phyloP scores from a whole-genome alignment of 2,113 vertebrate species.

The Alosa alosa region DNA sequence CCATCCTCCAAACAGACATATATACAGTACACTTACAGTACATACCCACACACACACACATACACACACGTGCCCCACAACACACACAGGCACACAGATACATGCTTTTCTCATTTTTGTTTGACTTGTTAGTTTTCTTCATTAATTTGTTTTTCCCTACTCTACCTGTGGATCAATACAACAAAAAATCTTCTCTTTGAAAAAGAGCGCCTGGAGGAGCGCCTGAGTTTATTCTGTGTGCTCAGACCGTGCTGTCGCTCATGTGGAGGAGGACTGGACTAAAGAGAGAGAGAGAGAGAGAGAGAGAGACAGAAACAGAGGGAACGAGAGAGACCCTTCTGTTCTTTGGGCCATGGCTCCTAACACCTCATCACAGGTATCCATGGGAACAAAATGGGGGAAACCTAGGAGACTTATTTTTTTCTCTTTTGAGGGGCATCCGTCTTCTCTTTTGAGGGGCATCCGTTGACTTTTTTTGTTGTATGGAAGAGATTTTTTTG shows the following conservation, averaged over 20 bases:
- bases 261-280: slow-evolving; percentile 33
- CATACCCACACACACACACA: not conserved
- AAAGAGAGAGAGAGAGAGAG: slow-evolving; percentile 22
- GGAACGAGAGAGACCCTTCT: not conserved
- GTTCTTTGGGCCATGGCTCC: not conserved
- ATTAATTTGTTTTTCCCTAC: slow-evolving; percentile 53
- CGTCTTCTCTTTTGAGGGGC: slow-evolving; percentile 29
- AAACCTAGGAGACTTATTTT: not conserved
- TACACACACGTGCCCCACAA: slow-evolving; percentile 47
- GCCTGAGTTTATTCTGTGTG: slow-evolving; percentile 50
- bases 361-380: not conserved
- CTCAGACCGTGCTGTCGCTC: slow-evolving; percentile 54
- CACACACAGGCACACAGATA: slow-evolving; percentile 24
- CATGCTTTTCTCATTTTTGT: not conserved
- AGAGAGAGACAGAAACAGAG: not conserved
- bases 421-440: slow-evolving; percentile 25
- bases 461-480: slow-evolving; percentile 32
- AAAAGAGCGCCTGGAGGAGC: slow-evolving; percentile 53
- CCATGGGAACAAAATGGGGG: not conserved
- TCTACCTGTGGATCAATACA: slow-evolving; percentile 67
- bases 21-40: not conserved
- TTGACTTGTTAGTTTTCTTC: slow-evolving; percentile 50
- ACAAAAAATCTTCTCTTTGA: slow-evolving; percentile 49
- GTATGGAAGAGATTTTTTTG: slow-evolving; percentile 28
- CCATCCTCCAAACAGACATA: not conserved